These are phyloP conservation scores for Bombus picipes DNA, from an alignment of 1,140 invertebrate species.

Conservation along the genomic window DNA sequence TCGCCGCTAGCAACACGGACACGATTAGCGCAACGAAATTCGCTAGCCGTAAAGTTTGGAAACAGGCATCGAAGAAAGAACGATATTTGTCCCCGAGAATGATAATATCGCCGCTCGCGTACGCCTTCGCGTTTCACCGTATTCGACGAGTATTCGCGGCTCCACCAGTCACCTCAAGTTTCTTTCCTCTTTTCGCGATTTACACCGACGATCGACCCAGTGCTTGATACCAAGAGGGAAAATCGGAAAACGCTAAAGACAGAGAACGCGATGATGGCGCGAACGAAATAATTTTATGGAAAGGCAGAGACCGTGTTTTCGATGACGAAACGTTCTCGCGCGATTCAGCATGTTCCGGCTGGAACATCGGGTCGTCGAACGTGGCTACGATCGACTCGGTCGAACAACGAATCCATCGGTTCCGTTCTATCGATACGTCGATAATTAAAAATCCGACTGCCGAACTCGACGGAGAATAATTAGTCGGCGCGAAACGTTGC, in stretches of 20 bases:
- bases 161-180: neutral
- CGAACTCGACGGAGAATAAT: slow-evolving; percentile 30
- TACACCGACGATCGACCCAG: neutral
- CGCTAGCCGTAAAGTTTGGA: neutral
- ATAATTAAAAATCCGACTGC: slow-evolving; percentile 43
- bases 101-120: neutral
- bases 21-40: neutral
- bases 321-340: neutral
- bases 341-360: neutral
- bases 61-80: neutral
- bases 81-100: too few relatives aligned
- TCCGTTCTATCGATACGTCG: neutral
- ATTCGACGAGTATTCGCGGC: neutral
- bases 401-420: neutral
- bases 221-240: neutral
- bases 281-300: neutral
- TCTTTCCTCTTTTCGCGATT: neutral
- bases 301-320: neutral
- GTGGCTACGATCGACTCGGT: neutral
- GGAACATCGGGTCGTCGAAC: slow-evolving; percentile 7
- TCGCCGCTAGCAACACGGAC: neutral
- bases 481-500: slow-evolving; percentile 21
- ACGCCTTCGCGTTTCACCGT: neutral
- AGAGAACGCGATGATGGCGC: too few relatives aligned
- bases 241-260: neutral